phyloP scores from a whole-genome alignment of 2,113 vertebrate genomes.

The Dromaius novaehollandiae region DNA sequence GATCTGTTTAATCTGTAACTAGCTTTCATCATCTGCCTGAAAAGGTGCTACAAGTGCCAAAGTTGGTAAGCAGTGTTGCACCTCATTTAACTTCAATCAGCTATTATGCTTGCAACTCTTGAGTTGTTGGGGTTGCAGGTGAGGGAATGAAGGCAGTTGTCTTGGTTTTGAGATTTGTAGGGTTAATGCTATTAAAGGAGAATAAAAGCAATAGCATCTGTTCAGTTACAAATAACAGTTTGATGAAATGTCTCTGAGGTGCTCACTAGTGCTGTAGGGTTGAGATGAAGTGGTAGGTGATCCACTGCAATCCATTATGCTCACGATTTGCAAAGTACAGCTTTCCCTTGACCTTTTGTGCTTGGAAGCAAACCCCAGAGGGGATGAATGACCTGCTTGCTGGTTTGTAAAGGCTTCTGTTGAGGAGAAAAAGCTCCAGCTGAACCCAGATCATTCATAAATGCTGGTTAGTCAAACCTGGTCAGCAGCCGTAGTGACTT shows the following conservation, averaged over 20 bases:
- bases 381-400: background rate
- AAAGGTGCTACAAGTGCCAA: background rate
- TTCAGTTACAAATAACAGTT: background rate
- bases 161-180: background rate
- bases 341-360: fast-evolving
- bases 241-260: background rate
- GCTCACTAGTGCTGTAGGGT: background rate
- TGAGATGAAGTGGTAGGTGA: background rate
- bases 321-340: background rate
- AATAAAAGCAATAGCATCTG: background rate
- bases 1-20: background rate
- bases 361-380: background rate
- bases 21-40: background rate
- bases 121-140: background rate
- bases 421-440: background rate
- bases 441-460: fast-evolving
- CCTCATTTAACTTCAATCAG: background rate
- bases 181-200: background rate
- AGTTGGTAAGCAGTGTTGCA: background rate
- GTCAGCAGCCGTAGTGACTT: background rate
- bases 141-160: background rate
- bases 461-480: fast-evolving
- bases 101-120: background rate
- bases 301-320: fast-evolving
- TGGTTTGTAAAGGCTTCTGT: background rate